Base-by-base conservation (phyloP, 2,888 invertebrate species). In the Hydropsyche betteni region DNA sequence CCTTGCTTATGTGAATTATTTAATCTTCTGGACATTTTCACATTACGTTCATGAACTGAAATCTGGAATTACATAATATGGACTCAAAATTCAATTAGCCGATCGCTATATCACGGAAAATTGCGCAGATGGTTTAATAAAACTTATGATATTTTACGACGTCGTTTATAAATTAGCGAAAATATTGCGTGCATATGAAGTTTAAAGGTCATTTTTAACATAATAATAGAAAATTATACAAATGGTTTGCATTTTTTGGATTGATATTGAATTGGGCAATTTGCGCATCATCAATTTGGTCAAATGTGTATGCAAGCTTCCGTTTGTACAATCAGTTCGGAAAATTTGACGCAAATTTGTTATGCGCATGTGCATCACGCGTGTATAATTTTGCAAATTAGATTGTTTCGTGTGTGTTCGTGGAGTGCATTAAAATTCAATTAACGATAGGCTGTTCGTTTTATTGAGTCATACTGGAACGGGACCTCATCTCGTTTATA, bases 351-450 rank as follows among this genome's bases (percentile, higher is more conserved):
- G 8, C 58, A 24, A 34, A 64, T 64, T 64, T 34, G 36, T 33
- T 34, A n/a, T 36, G 3, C 34, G 64, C 34, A 36, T 8, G 4
- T 3, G 34, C 24, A 64, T 36, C 12, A n/a, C 12, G 64, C 34
- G 64, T 36, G 64, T 12, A 64, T 64, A 64, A 64, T 64, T 24
- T 61, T 64, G 64, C 34, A 34, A 36, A 64, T 64, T 36, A n/a
- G 34, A 64, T 64, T 36, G 36, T 34, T 64, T n/a, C 64, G 36
- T 10, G 36, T 64, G 34, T 64, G 34, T 64, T 24, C 64, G 4
- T 36, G 36, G 8, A 33, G n/a, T 36, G 64, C 34, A 64, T 64
- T 64, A 64, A 64, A 64, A 36, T 64, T 64, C 24, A 64, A 64
- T 64, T 5, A 34, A 36, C n/a, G 64, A 33, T 7, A 61, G 10